Percentiles rank a stretch among this genome's conserved stretches.
Evolutionary conservation across 2,888 invertebrate species (phyloP).

Genomic region (Synergus itoensis): DNA sequence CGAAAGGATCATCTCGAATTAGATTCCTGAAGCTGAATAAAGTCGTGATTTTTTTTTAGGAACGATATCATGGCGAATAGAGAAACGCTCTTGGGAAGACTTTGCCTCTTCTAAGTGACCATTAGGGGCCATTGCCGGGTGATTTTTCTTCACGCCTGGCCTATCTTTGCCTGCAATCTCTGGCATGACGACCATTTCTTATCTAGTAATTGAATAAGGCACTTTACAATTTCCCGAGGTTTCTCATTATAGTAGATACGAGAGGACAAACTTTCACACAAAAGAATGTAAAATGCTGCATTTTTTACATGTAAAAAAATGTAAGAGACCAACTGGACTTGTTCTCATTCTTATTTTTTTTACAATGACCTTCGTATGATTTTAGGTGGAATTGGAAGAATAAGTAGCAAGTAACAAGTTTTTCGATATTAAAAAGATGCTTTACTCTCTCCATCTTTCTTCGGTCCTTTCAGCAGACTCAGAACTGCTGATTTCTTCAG

Average conservation of each 20-base stretch:
- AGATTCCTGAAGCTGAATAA: slow-evolving; percentile 18
- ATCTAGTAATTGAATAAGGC: slow-evolving; percentile 11
- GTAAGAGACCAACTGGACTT: no score
- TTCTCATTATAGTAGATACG: background rate
- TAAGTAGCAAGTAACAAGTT: background rate
- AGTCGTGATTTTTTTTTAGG: background rate
- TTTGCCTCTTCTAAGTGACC: background rate
- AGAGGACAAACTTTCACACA: no score
- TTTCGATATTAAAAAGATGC: background rate
- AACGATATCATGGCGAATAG: background rate
- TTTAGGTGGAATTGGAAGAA: background rate
- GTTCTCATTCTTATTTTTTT: no score
- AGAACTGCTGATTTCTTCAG: background rate
- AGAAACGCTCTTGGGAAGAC: slow-evolving; percentile 3
- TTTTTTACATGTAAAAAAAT: no score
- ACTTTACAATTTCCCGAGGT: background rate
- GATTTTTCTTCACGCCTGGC: slow-evolving; percentile 12
- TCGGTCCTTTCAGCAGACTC: background rate
- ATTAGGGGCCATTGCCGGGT: background rate
- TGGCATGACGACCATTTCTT: slow-evolving; percentile 8
- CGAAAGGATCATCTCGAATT: background rate
- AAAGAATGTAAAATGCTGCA: no score
- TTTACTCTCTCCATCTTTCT: background rate
- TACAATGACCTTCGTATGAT: background rate
- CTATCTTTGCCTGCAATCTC: slow-evolving; percentile 9